Base-by-base conservation (phyloP, 1,140 invertebrate genomes). In the Archivesica marissinica region DNA sequence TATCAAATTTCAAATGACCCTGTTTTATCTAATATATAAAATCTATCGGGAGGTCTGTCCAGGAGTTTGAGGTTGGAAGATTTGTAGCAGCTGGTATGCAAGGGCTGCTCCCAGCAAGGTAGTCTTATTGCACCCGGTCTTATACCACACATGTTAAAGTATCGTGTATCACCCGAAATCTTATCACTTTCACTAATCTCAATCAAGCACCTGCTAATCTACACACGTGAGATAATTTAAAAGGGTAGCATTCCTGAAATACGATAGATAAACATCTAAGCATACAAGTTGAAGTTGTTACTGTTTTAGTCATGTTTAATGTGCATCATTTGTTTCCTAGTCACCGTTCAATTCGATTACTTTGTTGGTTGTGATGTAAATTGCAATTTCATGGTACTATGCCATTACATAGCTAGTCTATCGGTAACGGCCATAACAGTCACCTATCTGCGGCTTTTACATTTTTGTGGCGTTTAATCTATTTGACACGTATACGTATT, bases 401-500 rank as follows among this genome's bases (percentile, higher is more conserved):
- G 61, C 38, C 39, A 25, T 39, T 9, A 11, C 61, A 7, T 41
- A 23, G 9, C 9, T 15, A 66, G 38, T 33, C 20, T 6, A 39
- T 20, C 33, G 1, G 9, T 70, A 70, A 44, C 66, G 66, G 35
- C 25, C n/a, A 70, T 23, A 28, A 41, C 23, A n/a, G 30, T 70
- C 38, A 17, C 23, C 23, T 70, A 23, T 44, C 66, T 41, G 39
- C n/a, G 66, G 39, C 66, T 70, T 70, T 25, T 23, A 47, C 38
- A 70, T 70, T 44, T 47, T 70, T 70, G 66, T 47, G 66, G 66
- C 20, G 25, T 41, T 41, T 41, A 70, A 70, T 28, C 66, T 44
- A 44, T 28, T 47, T 70, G 66, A 70, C 66, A 70, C 39, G 25
- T 23, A 28, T 23, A n/a, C 20, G 23, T n/a, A 7, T 23, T n/a